phyloP scores from a whole-genome alignment of 2,888 invertebrate genomes.

The Drosophila tripunctata region DNA sequence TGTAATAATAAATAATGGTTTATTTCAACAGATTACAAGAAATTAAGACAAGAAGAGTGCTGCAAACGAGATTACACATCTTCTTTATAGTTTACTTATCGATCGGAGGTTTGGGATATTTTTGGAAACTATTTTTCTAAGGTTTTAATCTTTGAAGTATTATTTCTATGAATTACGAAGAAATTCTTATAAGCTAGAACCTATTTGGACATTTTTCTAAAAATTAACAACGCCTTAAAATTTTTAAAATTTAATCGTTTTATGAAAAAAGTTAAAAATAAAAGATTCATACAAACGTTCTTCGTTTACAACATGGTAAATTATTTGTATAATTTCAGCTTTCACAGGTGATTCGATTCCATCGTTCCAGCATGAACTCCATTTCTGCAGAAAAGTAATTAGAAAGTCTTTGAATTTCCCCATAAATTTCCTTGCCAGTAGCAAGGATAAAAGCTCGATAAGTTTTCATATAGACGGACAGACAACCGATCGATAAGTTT shows the following conservation, averaged over 20 bases:
- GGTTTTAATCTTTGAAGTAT: too few relatives aligned
- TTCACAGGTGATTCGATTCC: background rate
- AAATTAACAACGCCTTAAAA: too few relatives aligned
- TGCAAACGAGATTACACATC: background rate
- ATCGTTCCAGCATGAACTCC: background rate
- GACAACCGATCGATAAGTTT: too few relatives aligned
- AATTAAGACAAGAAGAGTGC: background rate
- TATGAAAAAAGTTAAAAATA: background rate
- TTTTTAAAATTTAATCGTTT: too few relatives aligned
- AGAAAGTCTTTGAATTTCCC: background rate
- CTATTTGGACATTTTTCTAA: too few relatives aligned
- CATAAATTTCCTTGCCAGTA: too few relatives aligned
- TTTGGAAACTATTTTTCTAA: too few relatives aligned
- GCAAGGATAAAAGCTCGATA: background rate
- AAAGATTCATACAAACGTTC: slow-evolving; percentile 8
- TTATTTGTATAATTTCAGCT: background rate
- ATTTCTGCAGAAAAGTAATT: slow-evolving; percentile 5
- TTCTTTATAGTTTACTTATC: background rate
- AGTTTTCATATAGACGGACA: background rate
- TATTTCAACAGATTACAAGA: background rate
- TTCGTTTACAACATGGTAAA: background rate
- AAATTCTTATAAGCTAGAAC: too few relatives aligned
- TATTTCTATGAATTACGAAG: too few relatives aligned
- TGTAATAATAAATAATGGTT: slow-evolving; percentile 4
- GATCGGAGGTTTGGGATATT: background rate